Base-by-base conservation (phyloP, 2,888 invertebrate genomes). In the Laspeyria flexula region DNA sequence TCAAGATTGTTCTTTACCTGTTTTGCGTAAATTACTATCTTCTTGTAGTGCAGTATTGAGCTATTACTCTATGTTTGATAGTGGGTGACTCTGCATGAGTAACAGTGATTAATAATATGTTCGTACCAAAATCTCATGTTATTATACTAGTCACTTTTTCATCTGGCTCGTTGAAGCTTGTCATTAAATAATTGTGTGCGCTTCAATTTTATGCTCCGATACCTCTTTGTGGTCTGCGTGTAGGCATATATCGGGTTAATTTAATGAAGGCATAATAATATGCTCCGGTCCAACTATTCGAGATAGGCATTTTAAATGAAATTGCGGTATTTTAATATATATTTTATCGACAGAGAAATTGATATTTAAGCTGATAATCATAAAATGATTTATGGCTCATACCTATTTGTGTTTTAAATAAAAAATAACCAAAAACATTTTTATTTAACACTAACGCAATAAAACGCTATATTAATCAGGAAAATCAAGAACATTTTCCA, bases 101-200 rank as follows among this genome's bases (percentile, higher is more conserved):
- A n/a, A n/a, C n/a, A n/a, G n/a, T n/a, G n/a, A n/a, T n/a, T n/a
- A n/a, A n/a, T n/a, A n/a, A n/a, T n/a, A n/a, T n/a, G n/a, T n/a
- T n/a, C n/a, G n/a, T n/a, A n/a, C n/a, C n/a, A n/a, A n/a, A n/a
- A n/a, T n/a, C n/a, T 21, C 21, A 21, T 21, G 21, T 21, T 21
- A n/a, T n/a, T n/a, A 21, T 21, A 21, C 21, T 21, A 45, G 29
- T 1, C 50, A 50, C 46, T 43, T 41, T 43, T 45, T 21, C 46
- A 57, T 60, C 48, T 55, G 45, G 42, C 44, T 16, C 55, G 47
- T 53, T 60, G 67, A 45, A 64, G 60, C 62, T 53, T 59, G 47
- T 62, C 65, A 70, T 72, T 71, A 70, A 67, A 75, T 65, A 75
- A 63, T 68, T 66, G 65, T 71, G 60, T 66, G 45, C 63, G 53